Base-by-base conservation (phyloP, 2,113 vertebrate genomes). In the Danionella cerebrum region DNA sequence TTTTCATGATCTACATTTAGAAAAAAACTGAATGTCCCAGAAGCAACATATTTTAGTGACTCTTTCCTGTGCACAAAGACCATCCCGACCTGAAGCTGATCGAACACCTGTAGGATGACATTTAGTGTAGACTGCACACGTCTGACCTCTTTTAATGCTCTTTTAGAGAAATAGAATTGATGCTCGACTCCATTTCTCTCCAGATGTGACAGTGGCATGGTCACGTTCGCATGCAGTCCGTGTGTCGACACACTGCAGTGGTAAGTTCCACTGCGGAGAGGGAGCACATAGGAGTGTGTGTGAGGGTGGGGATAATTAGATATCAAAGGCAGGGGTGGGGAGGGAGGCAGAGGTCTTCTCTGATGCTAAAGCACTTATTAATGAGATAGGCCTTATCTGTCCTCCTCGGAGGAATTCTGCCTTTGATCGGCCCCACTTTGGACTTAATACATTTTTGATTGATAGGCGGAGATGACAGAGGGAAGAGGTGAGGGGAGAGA, bases 391-490 rank as follows among this genome's bases (percentile, higher is more conserved):
- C 83, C 87, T 88, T 89, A 89, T 89, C 87, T 88, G 78, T 78
- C 80, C 84, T 89, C 84, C 86, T 88, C 84, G 85, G 84, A 89
- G 87, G 85, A 88, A 89, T 87, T 89, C 87, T 88, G 86, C 84
- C 87, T 89, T 89, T 89, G 87, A 89, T 89, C 87, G 83, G 82
- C 79, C 80, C 76, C 76, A 87, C 87, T 88, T 84, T 64, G 84
- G 87, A 87, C 85, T 89, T 87, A 89, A 88, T 89, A 88, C 84
- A 89, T 88, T 88, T 89, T 89, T 89, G 87, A 89, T 89, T 89
- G 87, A 89, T 89, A 87, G 87, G 83, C 84, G 27, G 50, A 84
- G 86, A 87, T 89, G 87, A 87, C 87, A 87, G 85, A 84, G 83
- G 83, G 76, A 83, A 79, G 83, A 81, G 67, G 74, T 65, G 76